Base-by-base conservation (phyloP, 1,140 invertebrate genomes). In the Agrypnia vestita region DNA sequence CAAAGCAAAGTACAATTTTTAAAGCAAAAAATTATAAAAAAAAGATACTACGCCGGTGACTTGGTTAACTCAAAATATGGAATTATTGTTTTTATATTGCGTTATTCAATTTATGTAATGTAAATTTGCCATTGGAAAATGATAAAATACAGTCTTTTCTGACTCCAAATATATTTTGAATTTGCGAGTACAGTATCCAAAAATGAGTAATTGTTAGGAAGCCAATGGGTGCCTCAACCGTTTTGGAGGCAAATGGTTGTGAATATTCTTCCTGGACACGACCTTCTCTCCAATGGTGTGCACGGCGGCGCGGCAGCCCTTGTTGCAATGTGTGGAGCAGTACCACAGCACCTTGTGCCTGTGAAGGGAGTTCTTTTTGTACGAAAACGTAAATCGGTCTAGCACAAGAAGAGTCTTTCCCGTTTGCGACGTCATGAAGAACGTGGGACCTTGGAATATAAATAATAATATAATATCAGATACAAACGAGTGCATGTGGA, bases 331-430 rank as follows among this genome's bases (percentile, higher is more conserved):
- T 3, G 79, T 80, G 12, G 79, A 80, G 49, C 79, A 80, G 21
- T 64, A 69, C 85, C 85, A 86, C 0, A 79, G 64, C 25, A 11
- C 78, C 83, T 84, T 84, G 13, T 77, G 47, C 13, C 80, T 49
- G 13, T 73, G 53, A 21, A 72, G 55, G 21, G 67, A 69, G 15
- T 78, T 69, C 53, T 43, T 59, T 51, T 78, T 71, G 55, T 71
- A 72, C n/a, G 67, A 71, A 43, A 78, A 78, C 9, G 53, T 78
- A 25, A 78, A 69, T 47, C 21, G 21, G 64, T 78, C 51, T 47
- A 78, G 49, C 13, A 72, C 67, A 21, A 78, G 55, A 8, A 78
- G 43, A 11, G 67, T 78, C 49, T 71, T 78, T 15, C 75, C 75
- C 0, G 75, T 21, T 17, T 76, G 75, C 19, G 76, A 72, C 51